Conservation (phyloP, 2,113 vertebrate genomes). For the Anoura caudifer region DNA sequence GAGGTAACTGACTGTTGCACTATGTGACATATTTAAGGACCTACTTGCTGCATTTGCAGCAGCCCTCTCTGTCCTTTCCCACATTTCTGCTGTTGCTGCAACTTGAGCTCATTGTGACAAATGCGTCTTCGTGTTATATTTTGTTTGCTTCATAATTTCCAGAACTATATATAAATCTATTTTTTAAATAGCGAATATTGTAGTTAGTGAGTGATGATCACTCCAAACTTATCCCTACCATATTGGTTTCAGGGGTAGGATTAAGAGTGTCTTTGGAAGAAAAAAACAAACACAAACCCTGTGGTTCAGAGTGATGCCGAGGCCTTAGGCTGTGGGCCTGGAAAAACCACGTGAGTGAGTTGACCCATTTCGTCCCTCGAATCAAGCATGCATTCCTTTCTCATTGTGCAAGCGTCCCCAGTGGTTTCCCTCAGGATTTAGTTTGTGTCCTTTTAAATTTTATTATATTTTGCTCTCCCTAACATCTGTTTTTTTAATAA, state of each 20-base stretch:
- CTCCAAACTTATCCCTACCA: conserved; percentile 74
- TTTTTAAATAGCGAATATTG: conserved; percentile 66
- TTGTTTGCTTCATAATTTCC: conserved; percentile 76
- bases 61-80: conserved; percentile 60
- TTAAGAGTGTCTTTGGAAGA: conserved; percentile 60
- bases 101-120: conserved; percentile 73
- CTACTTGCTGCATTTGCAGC: conserved; percentile 68
- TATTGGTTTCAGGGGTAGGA: conserved; percentile 78
- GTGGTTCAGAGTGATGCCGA: conserved; percentile 54
- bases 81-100: conserved; percentile 56
- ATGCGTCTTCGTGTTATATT: conserved; percentile 68
- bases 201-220: conserved; percentile 64
- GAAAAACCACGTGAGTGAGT: conserved; percentile 49
- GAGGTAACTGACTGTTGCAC: conserved; percentile 61
- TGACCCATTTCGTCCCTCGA: conserved; percentile 62
- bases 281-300: conserved; percentile 41
- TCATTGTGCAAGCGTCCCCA: conserved; percentile 63
- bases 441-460: conserved; percentile 55
- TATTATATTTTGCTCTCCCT: conserved; percentile 71
- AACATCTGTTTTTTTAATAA: conserved; percentile 74
- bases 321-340: conserved; percentile 72
- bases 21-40: conserved; percentile 63
- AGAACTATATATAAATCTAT: conserved; percentile 77
- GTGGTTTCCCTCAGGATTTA: conserved; percentile 39
- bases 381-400: conserved; percentile 75